These are phyloP conservation scores for Tinamus guttatus DNA, from an alignment of 2,113 vertebrate species.

Conservation along the genomic window DNA sequence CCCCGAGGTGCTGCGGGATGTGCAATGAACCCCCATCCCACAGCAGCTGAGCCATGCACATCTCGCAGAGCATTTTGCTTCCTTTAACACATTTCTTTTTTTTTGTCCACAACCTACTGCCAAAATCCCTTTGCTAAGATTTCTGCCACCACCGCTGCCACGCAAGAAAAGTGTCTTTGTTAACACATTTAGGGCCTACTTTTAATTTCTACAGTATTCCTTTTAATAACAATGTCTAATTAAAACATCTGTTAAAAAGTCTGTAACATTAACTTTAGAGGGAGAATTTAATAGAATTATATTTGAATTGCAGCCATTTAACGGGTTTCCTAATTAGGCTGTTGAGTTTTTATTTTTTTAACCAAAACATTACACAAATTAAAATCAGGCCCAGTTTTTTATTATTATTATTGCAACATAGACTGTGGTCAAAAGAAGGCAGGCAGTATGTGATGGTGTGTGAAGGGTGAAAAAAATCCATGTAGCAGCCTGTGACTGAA, in stretches of 20 bases:
- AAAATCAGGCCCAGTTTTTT: constrained; percentile 79
- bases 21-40: constrained; percentile 23
- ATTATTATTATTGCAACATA: constrained; percentile 72
- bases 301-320: constrained; percentile 86
- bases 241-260: constrained; percentile 90
- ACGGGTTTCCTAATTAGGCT: constrained; percentile 84
- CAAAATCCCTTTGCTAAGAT: constrained; percentile 76
- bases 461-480: constrained; percentile 9
- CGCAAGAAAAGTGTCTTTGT: constrained; percentile 82
- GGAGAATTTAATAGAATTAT: constrained; percentile 89
- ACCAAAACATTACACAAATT: constrained; percentile 75
- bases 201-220: constrained; percentile 88
- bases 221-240: constrained; percentile 89
- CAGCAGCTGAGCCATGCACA: constrained; percentile 71
- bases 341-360: constrained; percentile 67
- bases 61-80: constrained; percentile 15
- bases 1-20: constrained; percentile 54
- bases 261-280: constrained; percentile 89
- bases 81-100: constrained; percentile 46
- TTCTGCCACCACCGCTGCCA: constrained; percentile 73
- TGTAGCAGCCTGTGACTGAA: neutral
- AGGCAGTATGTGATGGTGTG: constrained; percentile 44
- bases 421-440: constrained; percentile 66
- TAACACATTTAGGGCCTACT: constrained; percentile 83
- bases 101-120: constrained; percentile 73